Base-by-base conservation (phyloP, 2,888 invertebrate species). In the Leptinotarsa tumamoca region DNA sequence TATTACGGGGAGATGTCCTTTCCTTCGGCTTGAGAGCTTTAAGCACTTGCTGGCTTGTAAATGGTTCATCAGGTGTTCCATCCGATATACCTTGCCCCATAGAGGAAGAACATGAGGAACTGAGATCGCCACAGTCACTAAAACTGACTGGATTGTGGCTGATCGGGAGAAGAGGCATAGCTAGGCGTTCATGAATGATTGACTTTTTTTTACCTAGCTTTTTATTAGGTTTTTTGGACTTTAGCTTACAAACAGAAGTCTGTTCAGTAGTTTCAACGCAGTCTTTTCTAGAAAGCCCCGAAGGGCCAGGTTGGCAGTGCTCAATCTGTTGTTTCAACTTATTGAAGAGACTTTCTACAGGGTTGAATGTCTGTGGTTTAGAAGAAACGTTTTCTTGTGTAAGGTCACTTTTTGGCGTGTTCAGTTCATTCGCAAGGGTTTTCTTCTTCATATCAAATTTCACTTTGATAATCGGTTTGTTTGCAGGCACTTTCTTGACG, bases 281-380 rank as follows among this genome's bases (percentile, higher is more conserved):
- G 21, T 72, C 67, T 15, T 61, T 61, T 17, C 54, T 51, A n/a
- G 49, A 50, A 49, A 75, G 23, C 21, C 61, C 69, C 33, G 72
- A 75, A 4, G 75, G 66, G 18, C 72, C 72, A 18, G 75, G 63
- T 56, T 69, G 69, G 23, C 27, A 51, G 10, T 58, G 52, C 33
- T 68, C 74, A 33, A 77, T 70, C 61, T 76, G 74, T 69, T 79
- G 77, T 66, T 81, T 81, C 61, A 82, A 69, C 71, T 82, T 82
- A 58, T 78, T 72, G 50, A 81, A 80, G 2, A 81, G 73, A 67
- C 75, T 75, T 49, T 79, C 77, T 51, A 81, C 80, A 72, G 80
- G 81, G 67, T 81, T 81, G 13, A 77, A 75, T 3, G 63, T 27
- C 14, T 14, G 33, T 33, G 58, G 10, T 50, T 70, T n/a, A 23